Evolutionary conservation across 2,888 invertebrate species (phyloP).

Genomic region (Camptogramma bilineatum): DNA sequence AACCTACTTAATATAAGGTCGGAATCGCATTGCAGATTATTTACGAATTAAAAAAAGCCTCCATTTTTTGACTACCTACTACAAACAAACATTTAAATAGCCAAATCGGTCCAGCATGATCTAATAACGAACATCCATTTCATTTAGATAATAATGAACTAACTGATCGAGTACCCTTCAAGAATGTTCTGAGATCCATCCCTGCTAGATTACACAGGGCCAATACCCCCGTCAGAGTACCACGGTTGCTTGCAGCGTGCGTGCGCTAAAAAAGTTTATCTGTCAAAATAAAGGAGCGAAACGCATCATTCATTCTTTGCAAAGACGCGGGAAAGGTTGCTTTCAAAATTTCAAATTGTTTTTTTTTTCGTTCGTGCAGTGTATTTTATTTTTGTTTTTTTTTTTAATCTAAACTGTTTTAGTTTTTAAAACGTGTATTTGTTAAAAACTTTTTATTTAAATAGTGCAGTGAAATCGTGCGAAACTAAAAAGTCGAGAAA

Average conservation of each 20-base stretch:
- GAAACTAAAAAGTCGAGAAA: conserved; percentile 38
- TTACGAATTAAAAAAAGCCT: too few relatives aligned
- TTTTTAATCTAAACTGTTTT: not conserved
- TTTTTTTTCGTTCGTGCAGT: conserved; percentile 1
- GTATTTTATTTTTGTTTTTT: conserved; percentile 8
- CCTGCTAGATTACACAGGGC: conserved; percentile 24
- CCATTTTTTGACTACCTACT: too few relatives aligned
- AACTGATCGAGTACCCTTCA: not conserved
- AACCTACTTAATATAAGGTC: too few relatives aligned
- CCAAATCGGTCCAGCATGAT: too few relatives aligned
- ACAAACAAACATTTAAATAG: too few relatives aligned
- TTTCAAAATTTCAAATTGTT: conserved; percentile 12
- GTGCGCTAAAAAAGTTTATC: conserved; percentile 41
- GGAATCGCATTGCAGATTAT: too few relatives aligned
- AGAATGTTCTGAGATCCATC: conserved; percentile 6
- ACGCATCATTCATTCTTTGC: conserved; percentile 50
- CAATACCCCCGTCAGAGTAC: conserved; percentile 28
- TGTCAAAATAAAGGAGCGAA: conserved; percentile 61
- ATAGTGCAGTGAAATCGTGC: conserved; percentile 32
- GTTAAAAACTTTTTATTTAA: conserved; percentile 8
- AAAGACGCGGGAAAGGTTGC: conserved; percentile 39
- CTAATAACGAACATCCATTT: too few relatives aligned
- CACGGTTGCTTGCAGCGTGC: conserved; percentile 11
- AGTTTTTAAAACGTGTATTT: not conserved
- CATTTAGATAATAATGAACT: too few relatives aligned